Evolutionary conservation across 1,140 invertebrate species (phyloP).

Genomic region (Oedothorax gibbosus): DNA sequence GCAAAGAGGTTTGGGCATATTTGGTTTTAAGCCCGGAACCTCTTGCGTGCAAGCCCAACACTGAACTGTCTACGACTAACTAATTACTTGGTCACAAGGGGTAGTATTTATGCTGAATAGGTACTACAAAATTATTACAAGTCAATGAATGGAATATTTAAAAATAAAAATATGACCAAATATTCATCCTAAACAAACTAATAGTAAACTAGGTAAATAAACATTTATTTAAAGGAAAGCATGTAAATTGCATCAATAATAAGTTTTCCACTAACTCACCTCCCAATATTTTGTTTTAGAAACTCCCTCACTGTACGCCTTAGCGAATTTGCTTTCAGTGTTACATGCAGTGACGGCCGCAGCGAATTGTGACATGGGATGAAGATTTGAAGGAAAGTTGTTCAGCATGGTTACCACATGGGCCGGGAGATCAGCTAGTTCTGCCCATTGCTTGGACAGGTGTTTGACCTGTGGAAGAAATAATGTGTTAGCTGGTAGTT

Average conservation of each 20-base stretch:
- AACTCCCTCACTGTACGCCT: conserved; percentile 74
- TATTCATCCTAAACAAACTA: too few relatives aligned
- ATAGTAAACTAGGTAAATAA: not conserved
- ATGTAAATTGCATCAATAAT: not conserved
- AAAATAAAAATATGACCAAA: too few relatives aligned
- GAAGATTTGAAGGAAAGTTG: conserved; percentile 90
- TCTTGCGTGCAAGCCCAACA: too few relatives aligned
- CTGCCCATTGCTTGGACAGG: conserved; percentile 92
- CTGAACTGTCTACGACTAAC: too few relatives aligned
- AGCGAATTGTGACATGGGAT: conserved; percentile 76
- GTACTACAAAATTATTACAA: too few relatives aligned
- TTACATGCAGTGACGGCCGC: conserved; percentile 74
- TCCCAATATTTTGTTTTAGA: conserved; percentile 74
- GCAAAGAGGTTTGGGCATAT: too few relatives aligned
- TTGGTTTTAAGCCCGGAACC: too few relatives aligned
- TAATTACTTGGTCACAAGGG: too few relatives aligned
- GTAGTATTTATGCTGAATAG: too few relatives aligned
- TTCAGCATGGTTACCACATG: conserved; percentile 96
- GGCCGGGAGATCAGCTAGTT: conserved; percentile 86
- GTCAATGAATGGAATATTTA: too few relatives aligned
- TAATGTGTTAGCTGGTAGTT: too few relatives aligned
- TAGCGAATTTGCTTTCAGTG: conserved; percentile 74
- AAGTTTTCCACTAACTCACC: conserved; percentile 64
- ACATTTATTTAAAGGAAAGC: conserved; percentile 13
- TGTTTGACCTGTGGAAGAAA: conserved; percentile 72